Base-by-base conservation (phyloP, 2,888 invertebrate genomes). In the Belgica antarctica region DNA sequence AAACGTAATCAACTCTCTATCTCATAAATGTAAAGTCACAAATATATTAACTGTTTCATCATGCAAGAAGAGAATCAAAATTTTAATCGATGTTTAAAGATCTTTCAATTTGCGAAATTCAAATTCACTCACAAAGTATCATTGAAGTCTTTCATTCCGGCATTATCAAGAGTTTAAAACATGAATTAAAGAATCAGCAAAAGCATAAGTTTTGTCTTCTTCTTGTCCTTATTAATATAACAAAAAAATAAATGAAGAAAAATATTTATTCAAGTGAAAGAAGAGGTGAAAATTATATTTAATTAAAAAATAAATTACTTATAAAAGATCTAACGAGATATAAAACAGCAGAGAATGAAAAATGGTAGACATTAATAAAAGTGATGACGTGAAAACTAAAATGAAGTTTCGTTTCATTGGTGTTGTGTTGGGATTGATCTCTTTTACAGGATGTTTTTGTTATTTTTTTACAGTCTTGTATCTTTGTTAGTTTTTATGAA, bases 1-100 rank as follows among this genome's bases (percentile, higher is more conserved):
- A 41, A 66, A 22, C 66, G 66, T 66, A 46, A 66, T 66, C 63
- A 63, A 63, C 66, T 24, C 25, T 66, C 66, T 66, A 47, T 66
- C 47, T 66, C 66, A 47, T 47, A 28, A 47, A 66, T 47, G 47
- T 63, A 41, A 41, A 63, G n/a, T 52, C 22, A 52, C 52, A 52
- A 52, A 52, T 52, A 52, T 52, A 22, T 52, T 52, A 52, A 19
- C 22, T 22, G 24, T 22, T 34, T 52, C 17, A 52, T 52, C 41
- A 41, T 41, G 10, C 4, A 4, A 12, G 52, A 4, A 22, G 52
- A 52, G 52, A 52, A 12, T 7, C 7, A 34, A 52, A 4, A 52
- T 22, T 52, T 52, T 22, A 8, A 52, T 52, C 4, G 22, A 52
- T 52, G 52, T 52, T 24, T 24, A 3, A n/a, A 46, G 12, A n/a